These are phyloP conservation scores for Limosa lapponica DNA, from an alignment of 2,797 vertebrate genomes.

Conservation along the genomic window DNA sequence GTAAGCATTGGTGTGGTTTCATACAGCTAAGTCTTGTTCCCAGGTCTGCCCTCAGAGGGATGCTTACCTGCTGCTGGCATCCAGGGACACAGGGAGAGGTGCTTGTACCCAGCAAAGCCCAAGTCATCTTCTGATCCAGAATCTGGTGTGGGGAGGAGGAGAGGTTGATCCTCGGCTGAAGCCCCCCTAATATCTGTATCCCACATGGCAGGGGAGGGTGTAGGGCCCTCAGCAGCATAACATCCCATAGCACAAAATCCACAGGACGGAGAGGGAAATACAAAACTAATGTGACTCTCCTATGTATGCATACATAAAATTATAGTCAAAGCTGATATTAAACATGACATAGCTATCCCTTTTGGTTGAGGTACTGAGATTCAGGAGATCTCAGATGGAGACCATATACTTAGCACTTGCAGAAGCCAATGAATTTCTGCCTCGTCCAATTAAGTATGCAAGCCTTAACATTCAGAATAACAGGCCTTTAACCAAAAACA, in stretches of 20 bases:
- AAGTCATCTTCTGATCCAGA: background rate
- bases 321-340: background rate
- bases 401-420: background rate
- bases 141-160: background rate
- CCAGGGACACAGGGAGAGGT: background rate
- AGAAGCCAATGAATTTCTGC: background rate
- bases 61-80: background rate
- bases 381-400: background rate
- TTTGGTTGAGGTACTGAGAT: background rate
- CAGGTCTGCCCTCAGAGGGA: background rate
- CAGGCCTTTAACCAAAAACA: background rate
- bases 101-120: background rate
- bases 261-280: background rate
- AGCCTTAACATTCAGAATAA: background rate
- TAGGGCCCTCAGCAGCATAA: accelerated
- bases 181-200: too few species aligned
- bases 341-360: background rate
- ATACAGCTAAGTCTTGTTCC: background rate
- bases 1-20: background rate
- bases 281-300: background rate
- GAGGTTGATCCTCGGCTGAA: background rate
- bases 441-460: background rate
- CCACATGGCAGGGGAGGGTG: background rate
- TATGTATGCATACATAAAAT: background rate
- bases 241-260: background rate